Evolutionary conservation across 1,140 invertebrate genomes (phyloP).

Genomic region (Drosophila teissieri): DNA sequence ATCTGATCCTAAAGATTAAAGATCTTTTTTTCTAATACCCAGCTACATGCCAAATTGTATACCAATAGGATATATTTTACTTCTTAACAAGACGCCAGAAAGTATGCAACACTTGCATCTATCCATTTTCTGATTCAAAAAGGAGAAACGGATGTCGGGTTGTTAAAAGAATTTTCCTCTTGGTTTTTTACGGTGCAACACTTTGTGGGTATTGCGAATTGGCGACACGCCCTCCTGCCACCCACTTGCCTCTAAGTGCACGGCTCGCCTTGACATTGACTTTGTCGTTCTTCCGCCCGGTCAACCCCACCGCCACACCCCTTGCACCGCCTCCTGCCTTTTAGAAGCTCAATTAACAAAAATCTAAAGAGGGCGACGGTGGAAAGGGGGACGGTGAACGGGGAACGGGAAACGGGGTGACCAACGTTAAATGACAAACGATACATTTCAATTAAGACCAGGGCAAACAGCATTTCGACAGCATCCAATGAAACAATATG

Average conservation of each 20-base stretch:
- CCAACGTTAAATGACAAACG: slow-evolving; percentile 53
- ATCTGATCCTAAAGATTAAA: background rate
- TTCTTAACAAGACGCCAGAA: slow-evolving; percentile 1
- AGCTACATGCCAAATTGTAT: background rate
- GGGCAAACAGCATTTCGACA: slow-evolving; percentile 52
- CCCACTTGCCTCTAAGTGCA: slow-evolving; percentile 16
- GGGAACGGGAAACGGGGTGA: background rate
- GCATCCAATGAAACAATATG: slow-evolving; percentile 53
- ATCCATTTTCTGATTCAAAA: background rate
- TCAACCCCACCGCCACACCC: background rate
- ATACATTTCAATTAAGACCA: slow-evolving; percentile 71
- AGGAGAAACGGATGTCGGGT: background rate
- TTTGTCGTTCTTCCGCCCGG: slow-evolving; percentile 30
- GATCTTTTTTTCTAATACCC: background rate
- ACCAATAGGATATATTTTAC: background rate
- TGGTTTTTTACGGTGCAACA: background rate
- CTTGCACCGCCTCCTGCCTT: background rate
- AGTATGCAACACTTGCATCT: background rate
- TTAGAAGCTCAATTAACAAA: slow-evolving; percentile 34
- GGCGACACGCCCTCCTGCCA: slow-evolving; percentile 13
- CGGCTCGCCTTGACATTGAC: slow-evolving; percentile 58
- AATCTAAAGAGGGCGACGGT: slow-evolving; percentile 22
- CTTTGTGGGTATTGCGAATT: slow-evolving; percentile 13
- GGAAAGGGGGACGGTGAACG: background rate
- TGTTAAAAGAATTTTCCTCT: background rate